Evolutionary conservation across 2,113 vertebrate species (phyloP).

Genomic region (Ailurus styani): DNA sequence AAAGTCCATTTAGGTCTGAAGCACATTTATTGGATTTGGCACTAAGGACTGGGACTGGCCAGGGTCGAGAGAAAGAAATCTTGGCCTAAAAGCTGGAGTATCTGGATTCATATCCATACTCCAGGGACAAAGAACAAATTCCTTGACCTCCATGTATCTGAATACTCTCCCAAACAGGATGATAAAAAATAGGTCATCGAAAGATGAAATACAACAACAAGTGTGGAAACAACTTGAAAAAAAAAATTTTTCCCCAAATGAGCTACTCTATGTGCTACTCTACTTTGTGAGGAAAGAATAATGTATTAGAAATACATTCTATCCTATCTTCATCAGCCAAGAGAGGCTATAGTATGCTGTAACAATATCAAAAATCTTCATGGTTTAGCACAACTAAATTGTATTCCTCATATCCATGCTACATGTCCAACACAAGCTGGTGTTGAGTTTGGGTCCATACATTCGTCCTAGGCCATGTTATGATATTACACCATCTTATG

Average conservation of each 20-base stretch:
- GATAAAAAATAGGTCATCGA: background rate
- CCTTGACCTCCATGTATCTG: background rate
- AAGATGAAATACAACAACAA: background rate
- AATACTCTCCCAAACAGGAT: background rate
- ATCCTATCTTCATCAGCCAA: background rate
- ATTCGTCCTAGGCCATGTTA: background rate
- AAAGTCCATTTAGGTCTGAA: constrained; percentile 5
- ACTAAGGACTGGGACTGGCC: background rate
- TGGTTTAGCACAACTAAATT: background rate
- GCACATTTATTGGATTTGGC: background rate
- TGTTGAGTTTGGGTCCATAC: background rate
- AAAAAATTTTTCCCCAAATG: background rate
- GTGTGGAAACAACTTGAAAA: background rate
- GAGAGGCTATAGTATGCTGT: background rate
- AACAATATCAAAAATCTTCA: background rate
- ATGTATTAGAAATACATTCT: background rate
- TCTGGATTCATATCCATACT: background rate
- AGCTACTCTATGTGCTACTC: background rate
- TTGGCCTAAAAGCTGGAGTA: background rate
- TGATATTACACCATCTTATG: background rate
- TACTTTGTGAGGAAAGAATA: background rate
- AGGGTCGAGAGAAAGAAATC: background rate
- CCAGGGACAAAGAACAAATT: background rate
- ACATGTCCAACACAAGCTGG: rapidly evolving
- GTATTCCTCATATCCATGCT: background rate